Evolutionary conservation across 2,888 invertebrate species (phyloP), one percentile per base, ranked within the genome.

Genomic region (Sphecodes monilicornis): DNA sequence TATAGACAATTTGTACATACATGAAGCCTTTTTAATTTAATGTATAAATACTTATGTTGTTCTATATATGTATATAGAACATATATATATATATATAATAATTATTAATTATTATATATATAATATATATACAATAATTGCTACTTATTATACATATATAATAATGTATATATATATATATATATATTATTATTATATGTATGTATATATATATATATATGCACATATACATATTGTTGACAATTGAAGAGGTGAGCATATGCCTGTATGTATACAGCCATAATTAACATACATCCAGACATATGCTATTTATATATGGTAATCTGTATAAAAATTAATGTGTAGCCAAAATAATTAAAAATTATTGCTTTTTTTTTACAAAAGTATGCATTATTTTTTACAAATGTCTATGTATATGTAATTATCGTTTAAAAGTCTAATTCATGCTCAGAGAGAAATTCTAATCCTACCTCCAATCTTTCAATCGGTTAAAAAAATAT

Each of bases 1-100:
- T 87, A 89, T 90, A 89, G 87, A 86, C 85, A 91, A 92, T 90
- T 91, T 92, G 92, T 92, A 92, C 80, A 92, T 92, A 92, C 60
- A 86, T 43, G 46, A 82, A 84, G 43, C 50, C 69, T 87, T 90
- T 85, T 88, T 90, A 84, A 90, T 91, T 88, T 88, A 88, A 86
- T 88, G 70, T 80, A 83, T 81, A 84, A 82, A 81, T 83, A 73
- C 76, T 76, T 84, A 78, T 82, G 68, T 88, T 83, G 78, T 77
- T 85, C 72, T 73, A 84, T 71, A 75, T 57, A 69, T 80, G 36
- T 46, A 46, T 41, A 43, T 74, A 64, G 36, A 26, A 68, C 32
- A 18, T 60, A 18, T 60, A 41, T 74, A 73, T 66, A 22, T 60
- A 41, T 68, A 22, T 84, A 82, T 87, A 85, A 16, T 60, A 5